A percentile compares a stretch with the other conserved stretches of the same genome.
Evolutionary conservation across 2,888 invertebrate genomes (phyloP).

Genomic region (Conus canariensis): DNA sequence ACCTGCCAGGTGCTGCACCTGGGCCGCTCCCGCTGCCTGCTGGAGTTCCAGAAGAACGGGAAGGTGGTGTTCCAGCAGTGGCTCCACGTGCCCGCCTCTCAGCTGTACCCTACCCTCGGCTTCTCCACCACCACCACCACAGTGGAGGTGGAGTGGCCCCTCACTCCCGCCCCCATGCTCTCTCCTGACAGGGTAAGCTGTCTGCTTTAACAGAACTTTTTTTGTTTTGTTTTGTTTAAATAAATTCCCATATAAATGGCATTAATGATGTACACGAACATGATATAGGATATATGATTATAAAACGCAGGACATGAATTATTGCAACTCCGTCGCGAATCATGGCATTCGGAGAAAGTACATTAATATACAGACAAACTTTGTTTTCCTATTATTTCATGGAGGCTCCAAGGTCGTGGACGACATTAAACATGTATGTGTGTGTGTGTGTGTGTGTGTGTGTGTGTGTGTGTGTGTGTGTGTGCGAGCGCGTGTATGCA

Average conservation of each 20-base stretch:
- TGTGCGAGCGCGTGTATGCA: not conserved
- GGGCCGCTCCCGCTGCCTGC: not conserved
- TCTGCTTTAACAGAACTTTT: too few species aligned
- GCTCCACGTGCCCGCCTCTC: not conserved
- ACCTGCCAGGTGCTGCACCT: constrained; percentile 8
- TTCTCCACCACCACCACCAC: constrained; percentile 29
- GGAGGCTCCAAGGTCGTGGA: too few species aligned
- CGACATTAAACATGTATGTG: too few species aligned
- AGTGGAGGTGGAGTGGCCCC: constrained; percentile 6
- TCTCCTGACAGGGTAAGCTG: not conserved
- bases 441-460: not conserved
- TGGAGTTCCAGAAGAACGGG: constrained; percentile 19
- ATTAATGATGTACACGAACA: too few species aligned
- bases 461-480: constrained; percentile 26
- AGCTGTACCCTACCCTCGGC: constrained; percentile 28
- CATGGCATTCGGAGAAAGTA: too few species aligned
- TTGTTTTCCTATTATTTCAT: too few species aligned
- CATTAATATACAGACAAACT: too few species aligned
- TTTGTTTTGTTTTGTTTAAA: too few species aligned
- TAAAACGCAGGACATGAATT: too few species aligned
- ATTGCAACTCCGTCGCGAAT: too few species aligned
- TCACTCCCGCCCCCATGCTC: not conserved
- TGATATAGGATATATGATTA: too few species aligned
- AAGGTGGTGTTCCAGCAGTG: not conserved
- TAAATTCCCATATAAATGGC: too few species aligned